Evolutionary conservation across 2,113 vertebrate species (phyloP).

Genomic region (Sorex fumeus): DNA sequence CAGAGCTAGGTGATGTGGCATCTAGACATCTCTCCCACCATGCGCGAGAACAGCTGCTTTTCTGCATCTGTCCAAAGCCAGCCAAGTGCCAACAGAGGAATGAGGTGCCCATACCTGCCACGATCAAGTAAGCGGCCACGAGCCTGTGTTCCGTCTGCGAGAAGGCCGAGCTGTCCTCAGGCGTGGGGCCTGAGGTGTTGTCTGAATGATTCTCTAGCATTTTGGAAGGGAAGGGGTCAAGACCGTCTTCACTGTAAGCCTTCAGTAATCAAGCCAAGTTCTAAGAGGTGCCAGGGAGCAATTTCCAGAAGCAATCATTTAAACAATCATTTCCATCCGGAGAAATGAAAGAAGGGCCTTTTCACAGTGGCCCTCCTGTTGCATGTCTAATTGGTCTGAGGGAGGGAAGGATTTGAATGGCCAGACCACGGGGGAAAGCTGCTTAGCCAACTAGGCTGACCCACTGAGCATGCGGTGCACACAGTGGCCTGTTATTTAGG

Average conservation of each 20-base stretch:
- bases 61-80: neutral
- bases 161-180: slow-evolving; percentile 89
- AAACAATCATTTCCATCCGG: slow-evolving; percentile 79
- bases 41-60: slow-evolving; percentile 11
- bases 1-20: too few species aligned
- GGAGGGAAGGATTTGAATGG: slow-evolving; percentile 85
- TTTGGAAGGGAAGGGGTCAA: slow-evolving; percentile 69
- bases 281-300: slow-evolving; percentile 62
- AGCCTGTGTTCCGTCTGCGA: slow-evolving; percentile 95
- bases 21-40: neutral
- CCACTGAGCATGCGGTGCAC: too few species aligned
- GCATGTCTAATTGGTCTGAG: slow-evolving; percentile 83
- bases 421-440: slow-evolving; percentile 79
- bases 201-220: slow-evolving; percentile 84
- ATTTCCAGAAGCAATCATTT: slow-evolving; percentile 57
- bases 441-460: slow-evolving; percentile 82
- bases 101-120: slow-evolving; percentile 93
- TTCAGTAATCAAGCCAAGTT: slow-evolving; percentile 63
- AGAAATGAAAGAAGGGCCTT: slow-evolving; percentile 68
- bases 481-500: too few species aligned
- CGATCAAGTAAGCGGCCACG: slow-evolving; percentile 96
- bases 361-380: slow-evolving; percentile 71
- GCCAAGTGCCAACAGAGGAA: slow-evolving; percentile 41
- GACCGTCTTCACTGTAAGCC: slow-evolving; percentile 71
- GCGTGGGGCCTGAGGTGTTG: slow-evolving; percentile 84